Evolutionary conservation across 2,888 invertebrate genomes (phyloP).

Genomic region (Athalia cordata): DNA sequence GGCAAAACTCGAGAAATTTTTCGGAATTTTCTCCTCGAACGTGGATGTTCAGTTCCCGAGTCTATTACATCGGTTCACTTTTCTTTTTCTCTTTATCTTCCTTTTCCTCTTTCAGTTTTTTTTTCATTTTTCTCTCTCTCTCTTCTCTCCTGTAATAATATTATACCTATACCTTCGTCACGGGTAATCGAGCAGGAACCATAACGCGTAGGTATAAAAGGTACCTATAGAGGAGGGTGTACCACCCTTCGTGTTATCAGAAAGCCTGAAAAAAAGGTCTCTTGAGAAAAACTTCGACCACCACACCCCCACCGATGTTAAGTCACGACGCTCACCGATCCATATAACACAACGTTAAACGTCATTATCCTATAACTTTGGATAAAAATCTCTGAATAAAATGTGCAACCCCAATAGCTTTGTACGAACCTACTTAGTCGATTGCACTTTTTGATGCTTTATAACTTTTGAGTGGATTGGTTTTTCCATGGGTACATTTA

Average conservation of each 20-base stretch:
- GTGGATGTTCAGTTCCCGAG: neutral
- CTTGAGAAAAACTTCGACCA: neutral
- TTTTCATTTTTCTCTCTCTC: neutral
- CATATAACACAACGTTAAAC: no score
- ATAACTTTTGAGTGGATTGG: no score
- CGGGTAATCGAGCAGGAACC: conserved; percentile 36
- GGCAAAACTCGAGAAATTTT: neutral
- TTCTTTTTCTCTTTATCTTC: neutral
- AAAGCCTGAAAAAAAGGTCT: neutral
- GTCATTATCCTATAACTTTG: no score
- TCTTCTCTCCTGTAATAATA: neutral
- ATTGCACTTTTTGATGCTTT: no score
- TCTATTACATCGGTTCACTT: neutral
- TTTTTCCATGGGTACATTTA: no score
- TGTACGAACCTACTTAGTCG: no score
- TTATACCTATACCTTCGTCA: conserved; percentile 7
- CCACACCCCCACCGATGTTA: neutral
- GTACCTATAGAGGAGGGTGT: neutral
- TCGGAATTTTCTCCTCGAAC: neutral
- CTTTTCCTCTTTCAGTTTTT: neutral
- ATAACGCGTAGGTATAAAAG: conserved; percentile 10
- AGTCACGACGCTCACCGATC: no score
- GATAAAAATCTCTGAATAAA: no score
- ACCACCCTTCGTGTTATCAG: conserved; percentile 27
- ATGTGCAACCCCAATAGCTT: no score